Evolutionary conservation across 2,888 invertebrate genomes (phyloP), one percentile per base, ranked within the genome.

Genomic region (Cancer borealis): DNA sequence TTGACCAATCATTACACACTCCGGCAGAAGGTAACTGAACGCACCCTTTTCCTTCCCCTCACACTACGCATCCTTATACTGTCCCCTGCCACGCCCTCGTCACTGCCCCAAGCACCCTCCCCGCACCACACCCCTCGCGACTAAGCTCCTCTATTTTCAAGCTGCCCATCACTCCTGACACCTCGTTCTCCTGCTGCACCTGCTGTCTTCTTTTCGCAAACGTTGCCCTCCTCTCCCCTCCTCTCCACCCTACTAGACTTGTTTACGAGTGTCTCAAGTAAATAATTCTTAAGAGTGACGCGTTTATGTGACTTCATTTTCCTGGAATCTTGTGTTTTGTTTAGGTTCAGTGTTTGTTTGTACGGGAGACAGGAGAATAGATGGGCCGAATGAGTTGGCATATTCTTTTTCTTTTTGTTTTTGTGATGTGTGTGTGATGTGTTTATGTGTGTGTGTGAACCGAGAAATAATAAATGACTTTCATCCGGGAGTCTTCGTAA

Each of bases 101-200:
- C 66, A 66, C 66, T n/a, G n/a, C 66, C 21, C 3, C 66, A 66
- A 66, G n/a, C 66, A 66, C 66, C 3, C 21, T 3, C 66, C n/a
- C 66, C 21, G 17, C 66, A 66, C 66, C 66, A 66, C 66, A n/a
- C n/a, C 66, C 66, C 66, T n/a, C 66, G 6, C 6, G 66, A 66
- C 66, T n/a, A 66, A 66, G 66, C 66, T 66, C n/a, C 66, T 66
- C 66, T 66, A 66, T 66, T 66, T 66, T 66, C 66, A 66, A 66
- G 66, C 66, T 66, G 66, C 66, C 66, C 66, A 66, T 66, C 66
- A 66, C 21, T 21, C 66, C n/a, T 66, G 66, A 66, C 66, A 66
- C 66, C 66, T n/a, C n/a, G 66, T n/a, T 66, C 66, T 66, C 17
- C 66, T 66, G n/a, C 66, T n/a, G n/a, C 66, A 66, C n/a, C 66